Conservation (phyloP, 1,140 invertebrate species). For the Drosophila orosa region DNA sequence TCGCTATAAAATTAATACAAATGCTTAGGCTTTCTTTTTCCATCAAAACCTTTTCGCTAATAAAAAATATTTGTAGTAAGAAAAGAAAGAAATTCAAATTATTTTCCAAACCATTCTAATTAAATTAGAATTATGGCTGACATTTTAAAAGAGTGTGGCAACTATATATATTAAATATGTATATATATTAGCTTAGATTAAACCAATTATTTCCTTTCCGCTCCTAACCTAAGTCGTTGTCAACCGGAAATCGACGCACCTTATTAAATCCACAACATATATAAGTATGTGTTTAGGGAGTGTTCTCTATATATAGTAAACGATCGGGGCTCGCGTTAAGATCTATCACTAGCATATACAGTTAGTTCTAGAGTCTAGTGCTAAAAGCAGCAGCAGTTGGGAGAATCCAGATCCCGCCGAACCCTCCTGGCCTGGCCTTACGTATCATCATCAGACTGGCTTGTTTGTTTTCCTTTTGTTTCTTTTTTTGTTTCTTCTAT, state of each 20-base stretch:
- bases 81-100: slow-evolving; percentile 1
- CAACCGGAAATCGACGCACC: slow-evolving; percentile 30
- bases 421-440: slow-evolving; percentile 54
- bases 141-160: not conserved
- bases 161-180: not conserved
- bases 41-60: not conserved
- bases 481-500: not conserved
- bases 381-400: slow-evolving; percentile 64
- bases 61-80: not conserved
- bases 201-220: slow-evolving; percentile 3
- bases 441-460: slow-evolving; percentile 60
- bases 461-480: slow-evolving; percentile 7
- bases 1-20: not conserved
- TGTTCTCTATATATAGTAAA: slow-evolving; percentile 64
- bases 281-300: slow-evolving; percentile 20
- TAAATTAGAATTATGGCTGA: not conserved
- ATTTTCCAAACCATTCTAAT: not conserved
- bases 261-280: slow-evolving; percentile 10
- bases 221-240: not conserved
- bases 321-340: slow-evolving; percentile 67
- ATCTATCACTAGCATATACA: slow-evolving; percentile 77
- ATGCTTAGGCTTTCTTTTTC: not conserved
- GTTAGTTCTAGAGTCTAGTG: slow-evolving; percentile 71
- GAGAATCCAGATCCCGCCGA: slow-evolving; percentile 20
- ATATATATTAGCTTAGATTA: not conserved